A percentile compares a stretch with the other conserved stretches of the same genome.
phyloP scores from a whole-genome alignment of 2,113 vertebrate genomes.

The Sorex araneus region DNA sequence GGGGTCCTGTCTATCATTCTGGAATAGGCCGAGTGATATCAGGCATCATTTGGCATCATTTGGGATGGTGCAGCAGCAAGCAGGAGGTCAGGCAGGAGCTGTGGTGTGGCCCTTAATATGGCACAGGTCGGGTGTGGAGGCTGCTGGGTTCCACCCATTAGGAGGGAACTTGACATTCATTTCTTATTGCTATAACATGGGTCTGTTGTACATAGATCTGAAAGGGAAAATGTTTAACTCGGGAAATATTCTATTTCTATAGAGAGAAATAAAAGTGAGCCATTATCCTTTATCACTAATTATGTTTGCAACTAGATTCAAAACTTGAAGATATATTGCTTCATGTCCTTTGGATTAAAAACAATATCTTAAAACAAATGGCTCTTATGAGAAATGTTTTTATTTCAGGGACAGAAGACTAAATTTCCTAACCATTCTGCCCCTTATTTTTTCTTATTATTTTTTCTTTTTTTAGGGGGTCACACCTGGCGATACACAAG shows the following conservation, averaged over 20 bases:
- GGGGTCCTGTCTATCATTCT: no score
- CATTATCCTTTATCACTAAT: background rate
- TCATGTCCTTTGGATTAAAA: conserved; percentile 19
- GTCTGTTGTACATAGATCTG: background rate
- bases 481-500: no score
- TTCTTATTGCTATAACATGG: background rate
- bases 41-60: no score
- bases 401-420: background rate
- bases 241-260: conserved; percentile 3
- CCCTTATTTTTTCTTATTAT: conserved; percentile 1
- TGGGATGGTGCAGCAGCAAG: no score
- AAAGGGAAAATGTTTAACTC: background rate
- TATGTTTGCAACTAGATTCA: background rate
- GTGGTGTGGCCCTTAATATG: no score
- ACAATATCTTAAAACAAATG: background rate
- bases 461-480: no score
- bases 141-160: no score
- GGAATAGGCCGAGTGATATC: no score
- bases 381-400: conserved; percentile 52
- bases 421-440: background rate
- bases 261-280: conserved; percentile 8
- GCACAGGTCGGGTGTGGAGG: no score
- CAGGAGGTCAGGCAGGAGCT: no score
- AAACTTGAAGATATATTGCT: background rate
- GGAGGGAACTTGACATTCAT: no score